Evolutionary conservation across 2,113 vertebrate genomes (phyloP), one percentile per base, ranked within the genome.

Genomic region (Zingel zingel): DNA sequence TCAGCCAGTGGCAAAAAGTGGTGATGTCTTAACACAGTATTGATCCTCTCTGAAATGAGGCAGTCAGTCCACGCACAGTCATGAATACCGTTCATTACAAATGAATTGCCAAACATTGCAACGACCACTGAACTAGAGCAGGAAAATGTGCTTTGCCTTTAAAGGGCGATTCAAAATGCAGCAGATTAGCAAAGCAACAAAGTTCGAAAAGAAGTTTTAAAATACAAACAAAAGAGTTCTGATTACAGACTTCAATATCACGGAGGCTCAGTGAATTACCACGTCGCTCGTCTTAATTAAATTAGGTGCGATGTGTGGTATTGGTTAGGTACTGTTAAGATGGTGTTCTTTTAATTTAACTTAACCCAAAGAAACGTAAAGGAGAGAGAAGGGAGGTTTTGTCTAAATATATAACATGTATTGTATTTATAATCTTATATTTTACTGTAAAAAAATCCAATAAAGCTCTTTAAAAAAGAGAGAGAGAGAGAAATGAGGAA

Each of bases 81-180:
- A 87, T 85, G 83, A 89, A 90, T 87, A 84, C 82, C 62, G 64
- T 83, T 89, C 83, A 85, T 85, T 86, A 63, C 66, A 74, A 86
- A 88, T 72, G 1, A 89, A 87, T 84, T 1, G 57, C 61, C 64
- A 53, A 80, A 77, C 66, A 25, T 48, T 30, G 62, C 71, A 33
- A 33, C 47, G 27, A 27, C 62, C 48, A 48, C 74, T 61, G 51
- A 84, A 45, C 14, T 1, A 61, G 25, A 74, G 59, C 45, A 74
- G 70, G 73, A 61, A 84, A 84, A 73, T 76, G 83, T 66, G 57
- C 62, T 74, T 45, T 45, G 53, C 69, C 53, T 89, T 79, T 78
- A 59, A 87, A 86, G 72, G 62, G 56, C 10, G 4, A 54, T 43
- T 83, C 18, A 58, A 59, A 19, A 68, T 50, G 27, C 59, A 72